These are phyloP conservation scores for Hyperoodon ampullatus DNA, from an alignment of 2,113 vertebrate genomes.

Conservation along the genomic window DNA sequence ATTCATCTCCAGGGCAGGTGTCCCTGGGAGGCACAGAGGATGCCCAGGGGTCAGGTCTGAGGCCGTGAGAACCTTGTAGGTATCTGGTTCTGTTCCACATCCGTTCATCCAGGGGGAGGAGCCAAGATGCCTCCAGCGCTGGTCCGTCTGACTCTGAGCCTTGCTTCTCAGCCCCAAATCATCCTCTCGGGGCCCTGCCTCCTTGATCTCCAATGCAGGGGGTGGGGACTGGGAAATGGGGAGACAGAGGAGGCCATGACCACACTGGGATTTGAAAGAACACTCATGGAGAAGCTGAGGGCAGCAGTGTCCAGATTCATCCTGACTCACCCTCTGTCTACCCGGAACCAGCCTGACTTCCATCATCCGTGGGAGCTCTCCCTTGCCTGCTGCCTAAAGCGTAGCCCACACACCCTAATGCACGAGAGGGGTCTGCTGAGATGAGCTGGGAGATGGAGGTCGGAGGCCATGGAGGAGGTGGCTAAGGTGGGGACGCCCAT, in stretches of 20 bases:
- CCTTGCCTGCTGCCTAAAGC: rapidly evolving
- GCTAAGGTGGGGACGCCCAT: rapidly evolving
- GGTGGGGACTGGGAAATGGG: neutral
- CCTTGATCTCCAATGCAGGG: neutral
- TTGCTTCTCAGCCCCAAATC: neutral
- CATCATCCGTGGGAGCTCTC: rapidly evolving
- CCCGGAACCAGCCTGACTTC: neutral
- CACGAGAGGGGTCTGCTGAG: neutral
- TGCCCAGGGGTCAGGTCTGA: neutral
- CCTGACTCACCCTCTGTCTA: rapidly evolving
- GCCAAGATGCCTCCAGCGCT: neutral
- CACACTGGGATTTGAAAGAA: neutral
- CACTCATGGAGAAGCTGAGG: no score
- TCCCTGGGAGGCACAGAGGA: neutral
- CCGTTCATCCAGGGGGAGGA: neutral
- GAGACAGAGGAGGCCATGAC: rapidly evolving
- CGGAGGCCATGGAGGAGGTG: rapidly evolving
- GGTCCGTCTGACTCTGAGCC: neutral
- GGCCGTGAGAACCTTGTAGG: neutral
- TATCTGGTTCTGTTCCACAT: no score
- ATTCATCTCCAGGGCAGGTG: neutral
- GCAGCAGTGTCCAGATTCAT: rapidly evolving
- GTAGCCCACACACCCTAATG: neutral
- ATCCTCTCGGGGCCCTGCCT: neutral
- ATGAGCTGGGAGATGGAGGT: neutral